These are phyloP conservation scores for Maniola hyperantus DNA, from an alignment of 2,888 invertebrate genomes.

Conservation along the genomic window DNA sequence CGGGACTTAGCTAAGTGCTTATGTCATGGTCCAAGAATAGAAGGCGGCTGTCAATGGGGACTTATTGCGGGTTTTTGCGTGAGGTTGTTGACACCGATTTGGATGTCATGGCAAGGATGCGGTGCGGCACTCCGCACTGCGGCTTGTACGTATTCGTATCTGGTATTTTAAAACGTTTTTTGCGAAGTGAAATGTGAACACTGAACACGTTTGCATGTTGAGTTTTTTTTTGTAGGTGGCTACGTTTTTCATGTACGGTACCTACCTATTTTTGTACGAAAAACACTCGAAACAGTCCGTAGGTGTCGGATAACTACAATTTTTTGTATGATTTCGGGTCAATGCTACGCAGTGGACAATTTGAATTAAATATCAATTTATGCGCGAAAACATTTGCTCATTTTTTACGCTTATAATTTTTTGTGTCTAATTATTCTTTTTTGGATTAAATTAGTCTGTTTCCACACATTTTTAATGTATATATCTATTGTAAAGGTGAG, in stretches of 20 bases:
- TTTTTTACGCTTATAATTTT: background rate
- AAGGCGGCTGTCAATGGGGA: constrained; percentile 67
- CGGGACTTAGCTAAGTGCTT: constrained; percentile 51
- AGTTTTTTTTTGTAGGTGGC: constrained; percentile 12
- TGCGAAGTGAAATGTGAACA: constrained; percentile 22
- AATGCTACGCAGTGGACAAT: constrained; percentile 12
- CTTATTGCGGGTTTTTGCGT: constrained; percentile 71
- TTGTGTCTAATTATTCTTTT: constrained; percentile 25
- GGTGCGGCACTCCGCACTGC: constrained; percentile 24
- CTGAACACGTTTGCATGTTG: constrained; percentile 19
- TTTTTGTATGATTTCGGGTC: constrained; percentile 15
- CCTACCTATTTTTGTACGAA: background rate
- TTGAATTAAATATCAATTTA: constrained; percentile 4
- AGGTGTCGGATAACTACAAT: constrained; percentile 19
- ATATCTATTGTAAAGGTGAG: background rate
- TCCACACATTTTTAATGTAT: background rate
- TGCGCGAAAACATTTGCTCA: background rate
- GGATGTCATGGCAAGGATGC: constrained; percentile 78
- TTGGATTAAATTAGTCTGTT: background rate
- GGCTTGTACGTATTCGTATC: constrained; percentile 18
- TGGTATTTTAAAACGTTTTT: constrained; percentile 22
- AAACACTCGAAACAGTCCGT: constrained; percentile 12
- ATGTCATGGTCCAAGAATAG: constrained; percentile 75
- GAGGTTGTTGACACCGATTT: constrained; percentile 76
- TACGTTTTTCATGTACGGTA: constrained; percentile 13